phyloP scores from a whole-genome alignment of 2,113 vertebrate genomes.

The Mobula hypostoma region DNA sequence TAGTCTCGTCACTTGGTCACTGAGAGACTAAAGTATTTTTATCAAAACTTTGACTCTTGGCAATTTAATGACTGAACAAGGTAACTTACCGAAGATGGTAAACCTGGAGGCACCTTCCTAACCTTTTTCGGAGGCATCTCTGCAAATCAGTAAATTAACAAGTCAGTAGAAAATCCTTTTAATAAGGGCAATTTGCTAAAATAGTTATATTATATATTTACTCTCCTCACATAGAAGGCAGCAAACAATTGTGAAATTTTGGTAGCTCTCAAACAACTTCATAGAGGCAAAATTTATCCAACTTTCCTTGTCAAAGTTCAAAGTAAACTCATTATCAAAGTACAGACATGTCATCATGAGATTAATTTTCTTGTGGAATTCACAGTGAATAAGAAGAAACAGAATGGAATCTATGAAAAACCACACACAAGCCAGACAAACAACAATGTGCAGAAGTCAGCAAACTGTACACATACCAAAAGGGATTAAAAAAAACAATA shows the following conservation, averaged over 20 bases:
- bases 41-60: constrained; percentile 41
- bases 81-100: constrained; percentile 92
- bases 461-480: too few species aligned
- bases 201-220: background rate
- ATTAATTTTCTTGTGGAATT: too few species aligned
- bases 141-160: constrained; percentile 53
- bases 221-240: background rate
- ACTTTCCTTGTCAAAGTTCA: too few species aligned
- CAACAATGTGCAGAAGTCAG: too few species aligned
- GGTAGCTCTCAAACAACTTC: background rate
- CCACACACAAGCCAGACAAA: too few species aligned
- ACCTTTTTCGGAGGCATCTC: constrained; percentile 93
- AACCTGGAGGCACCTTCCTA: constrained; percentile 88
- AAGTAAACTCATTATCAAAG: too few species aligned
- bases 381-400: too few species aligned
- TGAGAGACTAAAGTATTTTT: constrained; percentile 38
- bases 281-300: background rate
- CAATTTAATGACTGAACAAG: constrained; percentile 40
- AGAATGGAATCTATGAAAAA: too few species aligned
- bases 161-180: background rate
- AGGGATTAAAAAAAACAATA: too few species aligned
- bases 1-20: background rate
- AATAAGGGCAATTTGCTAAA: background rate
- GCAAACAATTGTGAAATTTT: background rate
- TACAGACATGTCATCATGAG: too few species aligned